Conservation (phyloP, 2,888 invertebrate genomes). For the Cephus pulcher region DNA sequence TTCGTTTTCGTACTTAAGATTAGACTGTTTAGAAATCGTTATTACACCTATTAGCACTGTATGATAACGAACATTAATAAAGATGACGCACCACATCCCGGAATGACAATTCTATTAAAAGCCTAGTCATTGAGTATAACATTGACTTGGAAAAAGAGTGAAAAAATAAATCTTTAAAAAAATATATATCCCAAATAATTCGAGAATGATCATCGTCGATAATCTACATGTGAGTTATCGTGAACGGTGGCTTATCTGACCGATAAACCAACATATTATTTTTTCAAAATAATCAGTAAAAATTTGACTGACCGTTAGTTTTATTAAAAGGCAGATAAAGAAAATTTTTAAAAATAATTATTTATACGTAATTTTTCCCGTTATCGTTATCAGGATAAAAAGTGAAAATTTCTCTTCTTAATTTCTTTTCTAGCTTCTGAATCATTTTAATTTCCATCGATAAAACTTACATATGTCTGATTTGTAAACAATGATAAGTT, state of each 20-base stretch:
- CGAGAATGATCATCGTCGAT: background rate
- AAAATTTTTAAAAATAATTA: background rate
- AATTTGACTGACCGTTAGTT: background rate
- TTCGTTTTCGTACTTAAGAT: background rate
- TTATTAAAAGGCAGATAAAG: background rate
- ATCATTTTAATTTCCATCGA: background rate
- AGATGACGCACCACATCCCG: background rate
- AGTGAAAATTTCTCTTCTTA: background rate
- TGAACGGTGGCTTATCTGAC: background rate
- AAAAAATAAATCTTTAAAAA: background rate
- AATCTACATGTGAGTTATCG: background rate
- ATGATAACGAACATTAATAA: background rate
- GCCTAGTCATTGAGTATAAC: background rate
- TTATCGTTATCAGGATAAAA: background rate
- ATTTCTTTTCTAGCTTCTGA: background rate
- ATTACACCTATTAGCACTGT: background rate
- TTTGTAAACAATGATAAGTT: background rate
- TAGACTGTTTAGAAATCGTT: background rate
- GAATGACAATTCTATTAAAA: background rate
- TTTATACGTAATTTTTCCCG: background rate
- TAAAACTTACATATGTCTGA: background rate
- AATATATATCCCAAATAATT: background rate
- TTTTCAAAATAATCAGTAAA: background rate
- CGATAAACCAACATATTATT: background rate
- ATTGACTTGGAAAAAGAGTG: background rate